Conservation (phyloP, 2,113 vertebrate species). For the Sciurus niger region DNA sequence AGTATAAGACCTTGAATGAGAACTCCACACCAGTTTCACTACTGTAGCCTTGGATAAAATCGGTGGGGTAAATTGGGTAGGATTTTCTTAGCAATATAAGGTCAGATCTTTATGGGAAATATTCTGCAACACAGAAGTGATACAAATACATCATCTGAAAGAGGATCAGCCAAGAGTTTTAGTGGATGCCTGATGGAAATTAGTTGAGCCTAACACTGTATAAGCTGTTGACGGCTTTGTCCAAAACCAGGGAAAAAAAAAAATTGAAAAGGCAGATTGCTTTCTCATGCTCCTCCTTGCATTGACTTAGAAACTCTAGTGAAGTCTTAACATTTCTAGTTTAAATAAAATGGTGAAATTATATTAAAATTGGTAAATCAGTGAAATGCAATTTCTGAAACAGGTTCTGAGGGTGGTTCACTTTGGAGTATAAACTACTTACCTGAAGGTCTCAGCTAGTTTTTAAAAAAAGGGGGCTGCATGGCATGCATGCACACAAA, state of each 20-base stretch:
- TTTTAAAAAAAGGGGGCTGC: background rate
- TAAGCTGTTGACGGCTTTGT: background rate
- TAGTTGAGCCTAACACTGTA: background rate
- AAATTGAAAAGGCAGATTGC: background rate
- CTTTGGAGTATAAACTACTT: background rate
- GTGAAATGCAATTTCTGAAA: background rate
- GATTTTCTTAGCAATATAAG: background rate
- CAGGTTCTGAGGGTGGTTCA: background rate
- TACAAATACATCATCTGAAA: background rate
- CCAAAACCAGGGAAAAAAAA: background rate
- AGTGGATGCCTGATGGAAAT: background rate
- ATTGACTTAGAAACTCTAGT: background rate
- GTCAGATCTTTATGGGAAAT: background rate
- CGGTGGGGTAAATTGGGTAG: background rate
- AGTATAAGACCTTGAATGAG: background rate
- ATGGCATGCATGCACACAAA: background rate
- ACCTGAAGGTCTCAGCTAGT: background rate
- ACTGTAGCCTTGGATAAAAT: background rate
- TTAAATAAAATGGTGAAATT: background rate
- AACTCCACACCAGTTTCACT: background rate
- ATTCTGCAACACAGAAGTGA: background rate
- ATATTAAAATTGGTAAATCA: background rate
- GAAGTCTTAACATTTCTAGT: background rate
- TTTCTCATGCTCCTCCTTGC: background rate
- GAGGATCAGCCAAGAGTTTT: background rate